Evolutionary conservation across 2,113 vertebrate genomes (phyloP).

Genomic region (Archilochus colubris): DNA sequence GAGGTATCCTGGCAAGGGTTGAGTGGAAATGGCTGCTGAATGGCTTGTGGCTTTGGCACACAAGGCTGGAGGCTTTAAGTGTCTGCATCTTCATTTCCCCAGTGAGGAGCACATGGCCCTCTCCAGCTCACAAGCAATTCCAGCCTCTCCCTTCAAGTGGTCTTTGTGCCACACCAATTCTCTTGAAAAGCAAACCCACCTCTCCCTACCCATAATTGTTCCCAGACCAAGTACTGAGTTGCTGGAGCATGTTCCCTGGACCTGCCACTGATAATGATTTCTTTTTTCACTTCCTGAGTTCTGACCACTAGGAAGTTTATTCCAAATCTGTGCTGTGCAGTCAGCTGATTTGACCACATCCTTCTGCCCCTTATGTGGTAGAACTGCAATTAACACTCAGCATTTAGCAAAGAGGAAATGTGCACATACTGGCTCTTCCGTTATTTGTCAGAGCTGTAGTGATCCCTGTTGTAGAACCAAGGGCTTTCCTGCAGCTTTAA

Average conservation of each 20-base stretch:
- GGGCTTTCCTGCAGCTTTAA: not conserved
- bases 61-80: rapidly evolving
- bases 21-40: not conserved
- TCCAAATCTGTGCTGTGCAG: not conserved
- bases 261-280: not conserved
- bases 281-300: not conserved
- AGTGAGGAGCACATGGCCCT: not conserved
- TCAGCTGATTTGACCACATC: not conserved
- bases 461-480: not conserved
- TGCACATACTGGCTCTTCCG: rapidly evolving
- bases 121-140: not conserved
- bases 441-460: not conserved
- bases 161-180: not conserved
- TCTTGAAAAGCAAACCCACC: not conserved
- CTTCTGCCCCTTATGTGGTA: rapidly evolving
- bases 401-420: not conserved
- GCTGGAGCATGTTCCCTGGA: not conserved
- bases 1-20: not conserved
- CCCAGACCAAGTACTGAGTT: not conserved
- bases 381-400: not conserved
- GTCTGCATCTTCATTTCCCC: too few species aligned
- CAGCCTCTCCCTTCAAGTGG: not conserved
- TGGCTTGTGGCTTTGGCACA: not conserved
- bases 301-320: not conserved
- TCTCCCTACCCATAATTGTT: not conserved